These are phyloP conservation scores for Alligator sinensis DNA, from an alignment of 2,113 vertebrate species.

Conservation along the genomic window DNA sequence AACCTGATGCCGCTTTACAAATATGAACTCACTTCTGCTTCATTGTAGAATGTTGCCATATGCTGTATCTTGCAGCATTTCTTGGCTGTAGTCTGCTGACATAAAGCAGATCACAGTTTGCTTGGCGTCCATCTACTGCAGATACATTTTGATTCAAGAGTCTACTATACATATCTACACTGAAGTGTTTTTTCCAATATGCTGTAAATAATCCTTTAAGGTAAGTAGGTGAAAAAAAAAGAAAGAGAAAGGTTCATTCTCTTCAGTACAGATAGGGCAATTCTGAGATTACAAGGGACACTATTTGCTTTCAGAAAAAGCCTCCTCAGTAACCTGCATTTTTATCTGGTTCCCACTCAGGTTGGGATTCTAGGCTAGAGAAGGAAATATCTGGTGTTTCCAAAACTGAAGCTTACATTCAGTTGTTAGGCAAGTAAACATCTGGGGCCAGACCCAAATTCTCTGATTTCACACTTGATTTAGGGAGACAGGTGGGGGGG, in stretches of 20 bases:
- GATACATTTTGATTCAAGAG: background rate
- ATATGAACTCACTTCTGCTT: slow-evolving; percentile 13
- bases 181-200: background rate
- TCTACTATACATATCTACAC: background rate
- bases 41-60: background rate
- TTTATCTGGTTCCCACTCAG: background rate
- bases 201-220: background rate
- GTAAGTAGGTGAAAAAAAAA: background rate
- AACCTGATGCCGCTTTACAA: slow-evolving; percentile 10
- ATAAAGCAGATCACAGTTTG: background rate
- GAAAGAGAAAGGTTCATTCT: background rate
- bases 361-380: background rate
- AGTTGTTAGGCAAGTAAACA: background rate
- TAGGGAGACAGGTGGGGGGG: too few species aligned
- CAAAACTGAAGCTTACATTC: background rate
- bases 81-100: background rate
- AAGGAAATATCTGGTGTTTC: background rate
- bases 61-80: background rate
- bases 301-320: background rate
- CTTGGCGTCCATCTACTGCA: background rate
- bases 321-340: background rate
- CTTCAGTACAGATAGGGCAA: background rate
- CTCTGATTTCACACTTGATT: too few species aligned
- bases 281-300: background rate
- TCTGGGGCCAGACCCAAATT: too few species aligned